These are phyloP conservation scores for Microcebus jonahi DNA, from an alignment of 2,113 vertebrate genomes.

Conservation along the genomic window DNA sequence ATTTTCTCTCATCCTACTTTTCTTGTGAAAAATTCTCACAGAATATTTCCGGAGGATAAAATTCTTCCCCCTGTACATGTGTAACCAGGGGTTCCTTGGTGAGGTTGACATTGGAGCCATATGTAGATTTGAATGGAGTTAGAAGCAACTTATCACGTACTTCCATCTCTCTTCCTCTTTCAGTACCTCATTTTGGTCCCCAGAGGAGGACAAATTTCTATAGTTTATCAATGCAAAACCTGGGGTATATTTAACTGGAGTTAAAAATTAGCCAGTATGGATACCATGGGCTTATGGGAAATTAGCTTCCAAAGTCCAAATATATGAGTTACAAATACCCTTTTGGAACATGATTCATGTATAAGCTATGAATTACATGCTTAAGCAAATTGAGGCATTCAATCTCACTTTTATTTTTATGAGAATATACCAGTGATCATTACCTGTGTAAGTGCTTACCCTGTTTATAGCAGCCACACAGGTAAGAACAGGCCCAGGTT, in stretches of 20 bases:
- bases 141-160: background rate
- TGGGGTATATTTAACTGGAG: background rate
- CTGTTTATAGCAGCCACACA: rapidly evolving
- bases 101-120: background rate
- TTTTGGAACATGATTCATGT: background rate
- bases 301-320: background rate
- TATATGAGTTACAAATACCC: background rate
- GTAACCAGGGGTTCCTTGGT: background rate
- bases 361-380: background rate
- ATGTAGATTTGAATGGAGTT: background rate
- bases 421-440: background rate
- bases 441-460: background rate
- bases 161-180: background rate
- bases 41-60: background rate
- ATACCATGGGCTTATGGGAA: background rate
- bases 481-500: background rate
- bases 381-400: background rate
- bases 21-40: background rate
- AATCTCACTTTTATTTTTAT: background rate
- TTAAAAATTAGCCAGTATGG: background rate
- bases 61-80: background rate
- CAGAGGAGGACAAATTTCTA: background rate
- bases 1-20: background rate
- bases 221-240: background rate
- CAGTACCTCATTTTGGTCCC: background rate